Percentiles rank a stretch among this genome's conserved stretches.
Conservation (phyloP, 1,140 invertebrate genomes). For the Drosophila repleta region DNA sequence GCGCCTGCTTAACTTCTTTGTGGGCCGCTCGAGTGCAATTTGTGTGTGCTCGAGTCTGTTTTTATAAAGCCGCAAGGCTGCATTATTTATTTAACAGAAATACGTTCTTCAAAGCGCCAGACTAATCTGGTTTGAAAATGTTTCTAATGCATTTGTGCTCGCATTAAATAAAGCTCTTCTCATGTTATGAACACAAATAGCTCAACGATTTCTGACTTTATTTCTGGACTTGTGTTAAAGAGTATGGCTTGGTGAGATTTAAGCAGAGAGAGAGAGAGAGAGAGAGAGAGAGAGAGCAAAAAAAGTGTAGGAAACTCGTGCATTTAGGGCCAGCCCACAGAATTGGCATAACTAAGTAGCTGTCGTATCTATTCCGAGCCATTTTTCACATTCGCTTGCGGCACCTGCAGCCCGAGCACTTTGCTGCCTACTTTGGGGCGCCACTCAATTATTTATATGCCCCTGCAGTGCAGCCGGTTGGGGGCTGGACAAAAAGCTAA, state of each 20-base stretch:
- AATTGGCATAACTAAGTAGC: slow-evolving; percentile 61
- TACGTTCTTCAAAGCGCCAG: no score
- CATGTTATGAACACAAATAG: no score
- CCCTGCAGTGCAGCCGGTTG: slow-evolving; percentile 61
- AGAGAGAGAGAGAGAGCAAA: no score
- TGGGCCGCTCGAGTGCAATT: slow-evolving; percentile 51
- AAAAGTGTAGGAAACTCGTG: neutral
- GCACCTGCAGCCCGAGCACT: slow-evolving; percentile 68
- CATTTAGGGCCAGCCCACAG: slow-evolving; percentile 32
- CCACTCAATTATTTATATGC: slow-evolving; percentile 79
- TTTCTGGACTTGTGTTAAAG: no score
- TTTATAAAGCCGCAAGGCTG: slow-evolving; percentile 35
- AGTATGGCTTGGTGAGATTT: no score
- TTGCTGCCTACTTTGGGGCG: slow-evolving; percentile 71
- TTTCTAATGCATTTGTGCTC: no score
- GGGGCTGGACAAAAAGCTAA: neutral
- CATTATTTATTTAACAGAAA: neutral
- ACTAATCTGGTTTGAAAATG: no score
- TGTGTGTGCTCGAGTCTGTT: slow-evolving; percentile 7
- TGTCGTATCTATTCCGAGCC: slow-evolving; percentile 1
- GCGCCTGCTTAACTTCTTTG: slow-evolving; percentile 60
- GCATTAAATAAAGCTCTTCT: no score
- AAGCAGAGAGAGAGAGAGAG: no score
- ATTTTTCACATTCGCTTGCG: slow-evolving; percentile 31
- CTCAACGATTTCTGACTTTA: neutral